Evolutionary conservation across 2,113 vertebrate genomes (phyloP).

Genomic region (Sinocyclocheilus anshuiensis): DNA sequence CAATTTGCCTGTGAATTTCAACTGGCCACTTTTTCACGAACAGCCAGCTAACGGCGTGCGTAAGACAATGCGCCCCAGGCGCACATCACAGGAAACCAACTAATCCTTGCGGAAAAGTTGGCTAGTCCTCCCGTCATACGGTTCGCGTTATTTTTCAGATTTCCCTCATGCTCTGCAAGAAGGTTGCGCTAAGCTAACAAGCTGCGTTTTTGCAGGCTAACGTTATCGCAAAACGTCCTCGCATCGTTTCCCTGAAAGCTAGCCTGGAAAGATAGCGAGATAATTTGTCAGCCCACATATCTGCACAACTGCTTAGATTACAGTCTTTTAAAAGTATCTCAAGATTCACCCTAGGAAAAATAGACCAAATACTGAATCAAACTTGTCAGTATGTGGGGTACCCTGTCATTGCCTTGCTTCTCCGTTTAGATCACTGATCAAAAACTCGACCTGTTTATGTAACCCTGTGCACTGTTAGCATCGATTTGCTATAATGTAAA

Average conservation of each 20-base stretch:
- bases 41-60: not conserved
- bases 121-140: not conserved
- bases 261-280: conserved; percentile 8
- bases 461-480: not conserved
- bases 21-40: conserved; percentile 12
- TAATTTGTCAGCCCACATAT: not conserved
- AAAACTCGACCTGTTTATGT: not conserved
- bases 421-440: not conserved
- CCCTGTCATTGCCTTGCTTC: not conserved
- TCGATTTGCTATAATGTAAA: conserved; percentile 1
- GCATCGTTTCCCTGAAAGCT: conserved; percentile 24
- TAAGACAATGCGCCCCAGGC: conserved; percentile 32
- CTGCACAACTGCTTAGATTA: not conserved
- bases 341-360: not conserved
- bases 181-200: conserved; percentile 29
- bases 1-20: conserved; percentile 55
- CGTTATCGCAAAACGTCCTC: conserved; percentile 14
- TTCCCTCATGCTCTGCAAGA: not conserved
- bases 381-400: not conserved
- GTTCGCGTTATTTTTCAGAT: conserved; percentile 1
- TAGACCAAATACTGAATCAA: not conserved
- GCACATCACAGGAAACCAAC: conserved; percentile 16
- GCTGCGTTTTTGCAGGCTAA: conserved; percentile 24
- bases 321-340: not conserved
- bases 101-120: conserved; percentile 23